Conservation (phyloP, 2,797 vertebrate genomes). For the Ibycter americanus region DNA sequence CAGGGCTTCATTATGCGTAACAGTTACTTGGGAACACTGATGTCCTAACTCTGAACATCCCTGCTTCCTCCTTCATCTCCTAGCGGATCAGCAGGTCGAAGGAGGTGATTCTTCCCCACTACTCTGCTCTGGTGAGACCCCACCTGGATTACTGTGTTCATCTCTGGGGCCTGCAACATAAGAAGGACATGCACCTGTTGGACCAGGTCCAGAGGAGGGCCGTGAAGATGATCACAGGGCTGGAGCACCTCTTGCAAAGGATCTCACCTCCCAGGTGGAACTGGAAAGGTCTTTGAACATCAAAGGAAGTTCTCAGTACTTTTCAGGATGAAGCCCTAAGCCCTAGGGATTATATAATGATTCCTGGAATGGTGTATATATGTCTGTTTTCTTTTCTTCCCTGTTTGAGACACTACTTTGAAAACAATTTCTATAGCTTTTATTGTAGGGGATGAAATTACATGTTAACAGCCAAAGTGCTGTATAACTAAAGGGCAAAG, state of each 20-base stretch:
- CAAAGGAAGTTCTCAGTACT: background rate
- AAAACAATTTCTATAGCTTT: background rate
- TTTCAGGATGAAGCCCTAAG: background rate
- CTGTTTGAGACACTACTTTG: background rate
- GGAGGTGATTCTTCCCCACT: background rate
- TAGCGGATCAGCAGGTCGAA: background rate
- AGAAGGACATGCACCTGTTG: background rate
- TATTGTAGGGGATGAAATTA: background rate
- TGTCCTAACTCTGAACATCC: background rate
- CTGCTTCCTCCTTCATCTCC: background rate
- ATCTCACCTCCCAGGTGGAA: background rate
- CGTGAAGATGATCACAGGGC: background rate
- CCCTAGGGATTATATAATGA: background rate
- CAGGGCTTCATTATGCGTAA: background rate
- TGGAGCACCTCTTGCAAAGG: background rate
- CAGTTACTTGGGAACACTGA: background rate
- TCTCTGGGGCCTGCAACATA: background rate
- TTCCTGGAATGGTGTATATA: background rate
- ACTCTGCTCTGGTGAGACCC: background rate
- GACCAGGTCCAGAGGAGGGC: background rate
- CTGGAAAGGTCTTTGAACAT: background rate
- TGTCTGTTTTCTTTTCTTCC: background rate
- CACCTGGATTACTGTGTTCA: background rate
- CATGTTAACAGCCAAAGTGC: background rate
- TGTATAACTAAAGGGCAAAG: background rate